Evolutionary conservation across 2,797 vertebrate genomes (phyloP), one percentile per base, ranked within the genome.

Genomic region (Coccyzus lansbergi): DNA sequence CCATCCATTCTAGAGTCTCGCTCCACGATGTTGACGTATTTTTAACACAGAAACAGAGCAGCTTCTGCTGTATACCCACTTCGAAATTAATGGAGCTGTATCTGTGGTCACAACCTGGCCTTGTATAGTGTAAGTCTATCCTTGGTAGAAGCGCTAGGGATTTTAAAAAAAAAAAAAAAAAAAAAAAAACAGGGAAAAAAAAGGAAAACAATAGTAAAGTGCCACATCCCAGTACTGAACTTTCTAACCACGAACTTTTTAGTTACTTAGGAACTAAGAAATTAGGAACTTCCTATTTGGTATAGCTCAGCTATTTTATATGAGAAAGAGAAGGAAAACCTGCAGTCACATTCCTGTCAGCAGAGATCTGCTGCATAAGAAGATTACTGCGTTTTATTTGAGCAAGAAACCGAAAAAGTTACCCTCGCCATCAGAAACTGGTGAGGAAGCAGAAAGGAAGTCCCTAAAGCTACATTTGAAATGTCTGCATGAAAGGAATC

Each of bases 401-500:
- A 92, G 59, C 38, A 65, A 86, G 65, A 89, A 20, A 87, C 76
- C 6, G 20, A 81, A 90, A 74, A 91, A 76, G 38, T 86, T 87
- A 75, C 21, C 42, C 40, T 90, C 78, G 49, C 69, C 55, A 92
- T 92, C 82, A 91, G 81, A 89, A 95, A 83, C 42, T 81, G 65
- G 91, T 83, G 86, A 95, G 63, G 51, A 92, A 92, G 94, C 84
- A 93, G 65, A 95, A 95, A 81, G 62, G 34, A 93, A 93, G 34
- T 74, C 84, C 92, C 94, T 92, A 59, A 77, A 91, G 89, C 92
- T 82, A 86, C 1, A 4, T 88, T 76, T 90, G 52, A 48, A 88
- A 85, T 0, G 1, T 85, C 42, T 83, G 44, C 55, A 60, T 33
- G 19, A 64, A 92, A 80, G 52, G 63, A 82, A 44, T 78, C 75